Percentiles rank a stretch among this genome's conserved stretches.
phyloP scores from a whole-genome alignment of 2,888 invertebrate genomes.

The Pyrrhosoma nymphula region DNA sequence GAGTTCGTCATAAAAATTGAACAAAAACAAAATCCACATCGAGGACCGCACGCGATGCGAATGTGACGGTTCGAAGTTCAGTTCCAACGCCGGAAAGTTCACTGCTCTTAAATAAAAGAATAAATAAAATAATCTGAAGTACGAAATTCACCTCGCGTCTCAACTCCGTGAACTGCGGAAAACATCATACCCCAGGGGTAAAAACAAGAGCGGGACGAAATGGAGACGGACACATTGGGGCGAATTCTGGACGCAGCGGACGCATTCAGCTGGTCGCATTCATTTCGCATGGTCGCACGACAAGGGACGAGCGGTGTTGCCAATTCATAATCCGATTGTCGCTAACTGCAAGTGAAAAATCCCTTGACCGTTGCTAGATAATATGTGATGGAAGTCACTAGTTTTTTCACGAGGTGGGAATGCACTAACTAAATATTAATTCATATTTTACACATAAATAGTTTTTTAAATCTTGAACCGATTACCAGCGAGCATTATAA shows the following conservation, averaged over 20 bases:
- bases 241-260: background rate
- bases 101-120: background rate
- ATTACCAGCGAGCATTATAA: no score
- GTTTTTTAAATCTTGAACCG: no score
- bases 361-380: no score
- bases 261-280: background rate
- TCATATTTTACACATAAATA: no score
- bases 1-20: no score
- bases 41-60: background rate
- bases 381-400: no score
- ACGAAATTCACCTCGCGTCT: background rate
- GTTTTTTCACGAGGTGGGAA: no score
- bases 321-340: no score
- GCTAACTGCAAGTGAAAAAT: no score
- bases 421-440: no score
- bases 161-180: background rate
- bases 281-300: no score
- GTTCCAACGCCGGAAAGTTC: background rate
- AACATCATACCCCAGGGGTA: background rate
- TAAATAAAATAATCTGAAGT: background rate
- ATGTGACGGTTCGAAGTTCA: background rate
- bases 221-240: background rate
- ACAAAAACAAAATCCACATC: background rate
- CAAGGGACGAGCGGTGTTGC: no score
- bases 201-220: background rate